Percentiles rank a stretch among this genome's conserved stretches.
Evolutionary conservation across 2,888 invertebrate species (phyloP).

Genomic region (Drosophila prolongata): DNA sequence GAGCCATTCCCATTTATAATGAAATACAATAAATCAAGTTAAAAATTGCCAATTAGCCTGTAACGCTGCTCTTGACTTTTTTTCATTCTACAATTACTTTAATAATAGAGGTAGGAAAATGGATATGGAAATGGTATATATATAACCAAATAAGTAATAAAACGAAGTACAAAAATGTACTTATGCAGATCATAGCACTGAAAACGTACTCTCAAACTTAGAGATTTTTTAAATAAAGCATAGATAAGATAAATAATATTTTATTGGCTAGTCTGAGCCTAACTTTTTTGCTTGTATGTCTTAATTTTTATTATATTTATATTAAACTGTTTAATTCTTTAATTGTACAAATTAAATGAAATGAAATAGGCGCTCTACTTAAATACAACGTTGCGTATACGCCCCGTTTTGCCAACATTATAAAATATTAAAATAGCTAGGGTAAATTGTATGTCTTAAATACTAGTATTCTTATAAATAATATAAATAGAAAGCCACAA

Average conservation of each 20-base stretch:
- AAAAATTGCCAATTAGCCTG: background rate
- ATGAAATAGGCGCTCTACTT: no score
- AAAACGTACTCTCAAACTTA: no score
- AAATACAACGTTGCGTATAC: background rate
- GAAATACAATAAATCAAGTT: slow-evolving; percentile 1
- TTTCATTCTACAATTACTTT: background rate
- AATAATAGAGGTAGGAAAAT: background rate
- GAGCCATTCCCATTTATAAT: background rate
- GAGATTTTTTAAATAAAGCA: no score
- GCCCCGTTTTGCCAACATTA: background rate
- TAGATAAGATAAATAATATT: no score
- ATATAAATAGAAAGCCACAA: background rate
- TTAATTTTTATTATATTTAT: background rate
- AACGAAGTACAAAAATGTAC: background rate
- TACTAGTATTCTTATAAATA: background rate
- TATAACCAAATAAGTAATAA: background rate
- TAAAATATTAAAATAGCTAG: slow-evolving; percentile 1
- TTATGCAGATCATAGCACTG: no score
- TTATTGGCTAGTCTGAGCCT: no score
- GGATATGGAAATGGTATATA: background rate
- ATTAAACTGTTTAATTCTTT: no score
- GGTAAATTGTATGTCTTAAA: background rate
- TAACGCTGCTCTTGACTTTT: background rate
- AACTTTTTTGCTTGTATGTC: no score
- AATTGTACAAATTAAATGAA: no score